Percentiles rank a stretch among this genome's conserved stretches.
These are phyloP conservation scores for Bolborhynchus lineola DNA, from an alignment of 2,113 vertebrate species.

Conservation along the genomic window DNA sequence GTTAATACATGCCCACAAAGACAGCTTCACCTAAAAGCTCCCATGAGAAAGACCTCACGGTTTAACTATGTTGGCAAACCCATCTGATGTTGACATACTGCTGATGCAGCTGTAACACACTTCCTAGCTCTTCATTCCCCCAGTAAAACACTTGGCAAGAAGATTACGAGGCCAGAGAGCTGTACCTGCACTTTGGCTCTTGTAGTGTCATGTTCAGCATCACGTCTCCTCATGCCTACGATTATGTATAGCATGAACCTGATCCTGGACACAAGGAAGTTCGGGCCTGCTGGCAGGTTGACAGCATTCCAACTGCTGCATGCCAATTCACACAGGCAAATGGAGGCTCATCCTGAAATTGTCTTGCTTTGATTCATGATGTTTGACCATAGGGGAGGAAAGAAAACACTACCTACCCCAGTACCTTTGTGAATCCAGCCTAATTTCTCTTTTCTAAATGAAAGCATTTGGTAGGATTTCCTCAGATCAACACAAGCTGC, in stretches of 20 bases:
- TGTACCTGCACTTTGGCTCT: background rate
- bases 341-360: background rate
- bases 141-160: background rate
- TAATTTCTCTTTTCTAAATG: background rate
- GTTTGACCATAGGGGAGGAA: background rate
- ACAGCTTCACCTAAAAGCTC: background rate
- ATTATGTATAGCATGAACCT: background rate
- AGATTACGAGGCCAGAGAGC: background rate
- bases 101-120: background rate
- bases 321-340: background rate
- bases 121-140: background rate
- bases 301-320: background rate
- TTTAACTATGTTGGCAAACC: slow-evolving; percentile 16
- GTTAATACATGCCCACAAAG: too few species aligned
- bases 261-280: background rate
- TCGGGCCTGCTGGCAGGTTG: background rate
- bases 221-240: accelerated
- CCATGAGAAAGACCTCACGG: background rate
- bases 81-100: background rate
- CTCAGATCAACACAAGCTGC: background rate
- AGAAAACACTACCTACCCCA: background rate
- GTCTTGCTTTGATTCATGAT: background rate
- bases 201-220: background rate
- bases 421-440: background rate
- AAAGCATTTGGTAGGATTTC: background rate